A percentile compares a stretch with the other conserved stretches of the same genome.
phyloP scores from a whole-genome alignment of 1,140 invertebrate species.

The Lordiphosa mommai region DNA sequence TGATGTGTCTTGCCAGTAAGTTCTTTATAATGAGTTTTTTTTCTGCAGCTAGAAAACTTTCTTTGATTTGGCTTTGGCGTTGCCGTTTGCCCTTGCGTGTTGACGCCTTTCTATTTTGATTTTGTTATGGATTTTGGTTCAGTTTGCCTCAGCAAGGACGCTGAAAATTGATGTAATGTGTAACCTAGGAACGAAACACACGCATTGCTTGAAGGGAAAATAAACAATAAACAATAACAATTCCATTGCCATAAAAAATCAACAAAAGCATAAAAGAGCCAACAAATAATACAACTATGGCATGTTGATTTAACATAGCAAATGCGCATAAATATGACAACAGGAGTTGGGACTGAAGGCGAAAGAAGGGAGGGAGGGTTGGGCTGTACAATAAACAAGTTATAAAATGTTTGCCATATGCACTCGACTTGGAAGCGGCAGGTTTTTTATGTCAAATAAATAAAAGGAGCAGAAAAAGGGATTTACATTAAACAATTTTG shows the following conservation, averaged over 20 bases:
- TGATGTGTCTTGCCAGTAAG: slow-evolving; percentile 31
- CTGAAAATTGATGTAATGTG: slow-evolving; percentile 27
- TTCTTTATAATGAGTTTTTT: slow-evolving; percentile 56
- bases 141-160: slow-evolving; percentile 30
- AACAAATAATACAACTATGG: slow-evolving; percentile 46
- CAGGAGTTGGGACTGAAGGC: too few relatives aligned
- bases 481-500: slow-evolving; percentile 7
- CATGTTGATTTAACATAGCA: slow-evolving; percentile 69
- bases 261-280: slow-evolving; percentile 60
- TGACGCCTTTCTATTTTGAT: slow-evolving; percentile 36
- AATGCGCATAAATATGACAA: slow-evolving; percentile 56
- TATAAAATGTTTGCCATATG: slow-evolving; percentile 61
- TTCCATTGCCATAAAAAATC: slow-evolving; percentile 54
- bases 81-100: slow-evolving; percentile 33
- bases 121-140: slow-evolving; percentile 32
- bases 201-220: slow-evolving; percentile 17
- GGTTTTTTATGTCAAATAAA: slow-evolving; percentile 60
- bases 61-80: slow-evolving; percentile 5
- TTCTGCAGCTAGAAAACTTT: slow-evolving; percentile 51
- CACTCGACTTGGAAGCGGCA: slow-evolving; percentile 29
- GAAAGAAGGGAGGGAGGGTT: neutral
- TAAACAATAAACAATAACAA: slow-evolving; percentile 50
- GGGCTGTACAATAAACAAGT: slow-evolving; percentile 62
- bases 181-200: slow-evolving; percentile 19
- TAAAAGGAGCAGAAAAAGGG: slow-evolving; percentile 26